Evolutionary conservation across 2,888 invertebrate species (phyloP).

Genomic region (Agriopis marginaria): DNA sequence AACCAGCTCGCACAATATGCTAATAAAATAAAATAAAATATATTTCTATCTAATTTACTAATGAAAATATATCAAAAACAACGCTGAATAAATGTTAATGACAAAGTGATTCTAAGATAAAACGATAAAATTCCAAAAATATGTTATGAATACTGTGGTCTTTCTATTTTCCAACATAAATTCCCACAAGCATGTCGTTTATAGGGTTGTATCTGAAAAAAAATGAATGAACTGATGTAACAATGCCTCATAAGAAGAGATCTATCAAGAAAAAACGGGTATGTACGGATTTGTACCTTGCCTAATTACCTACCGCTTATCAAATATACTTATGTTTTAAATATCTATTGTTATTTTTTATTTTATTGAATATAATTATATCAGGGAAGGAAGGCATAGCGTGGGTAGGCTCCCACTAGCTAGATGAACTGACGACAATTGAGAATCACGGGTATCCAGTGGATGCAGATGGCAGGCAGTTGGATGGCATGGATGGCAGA

Average conservation of each 20-base stretch:
- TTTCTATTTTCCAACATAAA: background rate
- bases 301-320: background rate
- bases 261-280: conserved; percentile 45
- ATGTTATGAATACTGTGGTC: background rate
- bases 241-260: conserved; percentile 61
- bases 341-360: no score
- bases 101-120: background rate
- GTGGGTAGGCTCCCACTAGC: no score
- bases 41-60: background rate
- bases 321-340: no score
- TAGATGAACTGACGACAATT: no score
- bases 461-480: no score
- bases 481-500: no score
- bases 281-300: background rate
- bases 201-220: conserved; percentile 30
- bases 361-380: no score
- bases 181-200: background rate
- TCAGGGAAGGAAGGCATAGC: no score
- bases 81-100: background rate
- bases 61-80: background rate
- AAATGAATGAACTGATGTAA: conserved; percentile 45
- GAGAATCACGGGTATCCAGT: no score
- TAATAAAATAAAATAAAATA: background rate
- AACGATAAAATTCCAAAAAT: background rate
- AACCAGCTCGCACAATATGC: background rate